Conservation (phyloP, 2,888 invertebrate genomes). For the Stegophylla sp. region DNA sequence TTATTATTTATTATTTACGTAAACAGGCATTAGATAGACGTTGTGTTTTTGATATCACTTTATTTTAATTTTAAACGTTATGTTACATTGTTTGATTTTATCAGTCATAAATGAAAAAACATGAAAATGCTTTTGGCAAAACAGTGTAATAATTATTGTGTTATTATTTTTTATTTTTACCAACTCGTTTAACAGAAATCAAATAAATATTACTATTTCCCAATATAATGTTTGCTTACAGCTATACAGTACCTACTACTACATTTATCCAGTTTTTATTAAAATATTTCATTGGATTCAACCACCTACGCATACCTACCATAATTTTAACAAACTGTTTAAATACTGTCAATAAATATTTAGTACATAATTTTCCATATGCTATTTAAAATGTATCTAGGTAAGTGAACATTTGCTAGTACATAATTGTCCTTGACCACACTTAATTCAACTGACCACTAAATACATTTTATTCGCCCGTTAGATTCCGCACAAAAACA, state of each 20-base stretch:
- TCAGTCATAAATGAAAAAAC: not conserved
- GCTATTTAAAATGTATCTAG: not conserved
- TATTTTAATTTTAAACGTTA: no score
- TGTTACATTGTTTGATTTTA: no score
- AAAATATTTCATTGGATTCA: no score
- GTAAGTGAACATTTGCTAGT: not conserved
- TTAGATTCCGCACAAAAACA: constrained; percentile 1
- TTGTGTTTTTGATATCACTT: no score
- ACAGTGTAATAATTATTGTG: not conserved
- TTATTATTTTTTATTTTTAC: not conserved
- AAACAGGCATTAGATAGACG: no score
- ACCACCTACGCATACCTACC: no score
- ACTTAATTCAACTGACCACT: not conserved
- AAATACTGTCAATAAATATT: no score
- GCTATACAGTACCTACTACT: not conserved
- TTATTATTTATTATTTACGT: no score
- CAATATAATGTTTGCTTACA: not conserved
- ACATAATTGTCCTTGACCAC: constrained; percentile 17
- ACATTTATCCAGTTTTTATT: not conserved
- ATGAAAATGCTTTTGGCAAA: no score
- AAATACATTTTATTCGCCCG: constrained; percentile 8
- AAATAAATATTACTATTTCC: not conserved
- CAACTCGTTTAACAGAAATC: no score
- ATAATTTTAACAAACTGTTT: no score
- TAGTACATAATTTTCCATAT: no score